Conservation (phyloP, 2,113 vertebrate genomes). For the Chionis minor region DNA sequence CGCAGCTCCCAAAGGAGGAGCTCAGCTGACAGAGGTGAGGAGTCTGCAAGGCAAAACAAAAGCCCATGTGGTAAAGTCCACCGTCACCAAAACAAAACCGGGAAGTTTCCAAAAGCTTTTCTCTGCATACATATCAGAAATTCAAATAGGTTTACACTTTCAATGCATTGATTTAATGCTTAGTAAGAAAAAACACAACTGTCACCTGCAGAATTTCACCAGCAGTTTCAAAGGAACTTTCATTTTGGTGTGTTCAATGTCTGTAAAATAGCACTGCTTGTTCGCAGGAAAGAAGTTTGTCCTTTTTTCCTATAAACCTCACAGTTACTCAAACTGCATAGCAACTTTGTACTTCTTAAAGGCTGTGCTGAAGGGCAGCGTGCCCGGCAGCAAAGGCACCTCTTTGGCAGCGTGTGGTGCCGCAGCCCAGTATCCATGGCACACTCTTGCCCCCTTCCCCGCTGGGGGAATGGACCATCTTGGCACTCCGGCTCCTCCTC, state of each 20-base stretch:
- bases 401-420: accelerated
- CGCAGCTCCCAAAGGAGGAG: accelerated
- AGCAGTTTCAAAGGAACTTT: background rate
- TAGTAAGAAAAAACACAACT: background rate
- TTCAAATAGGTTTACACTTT: background rate
- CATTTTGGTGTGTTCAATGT: accelerated
- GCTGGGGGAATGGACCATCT: background rate
- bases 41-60: background rate
- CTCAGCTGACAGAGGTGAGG: accelerated
- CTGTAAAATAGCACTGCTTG: background rate
- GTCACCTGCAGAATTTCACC: background rate
- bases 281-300: background rate
- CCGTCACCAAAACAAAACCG: background rate
- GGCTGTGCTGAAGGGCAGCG: accelerated
- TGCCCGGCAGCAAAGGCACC: background rate
- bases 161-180: background rate
- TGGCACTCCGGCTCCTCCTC: background rate
- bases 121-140: background rate
- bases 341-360: background rate
- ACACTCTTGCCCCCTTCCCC: background rate
- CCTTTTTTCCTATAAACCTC: background rate
- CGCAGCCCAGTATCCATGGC: background rate
- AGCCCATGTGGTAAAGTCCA: background rate
- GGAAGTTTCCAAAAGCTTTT: background rate
- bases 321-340: background rate